These are phyloP conservation scores for Corvus cornix DNA, from an alignment of 2,113 vertebrate species.

Conservation along the genomic window DNA sequence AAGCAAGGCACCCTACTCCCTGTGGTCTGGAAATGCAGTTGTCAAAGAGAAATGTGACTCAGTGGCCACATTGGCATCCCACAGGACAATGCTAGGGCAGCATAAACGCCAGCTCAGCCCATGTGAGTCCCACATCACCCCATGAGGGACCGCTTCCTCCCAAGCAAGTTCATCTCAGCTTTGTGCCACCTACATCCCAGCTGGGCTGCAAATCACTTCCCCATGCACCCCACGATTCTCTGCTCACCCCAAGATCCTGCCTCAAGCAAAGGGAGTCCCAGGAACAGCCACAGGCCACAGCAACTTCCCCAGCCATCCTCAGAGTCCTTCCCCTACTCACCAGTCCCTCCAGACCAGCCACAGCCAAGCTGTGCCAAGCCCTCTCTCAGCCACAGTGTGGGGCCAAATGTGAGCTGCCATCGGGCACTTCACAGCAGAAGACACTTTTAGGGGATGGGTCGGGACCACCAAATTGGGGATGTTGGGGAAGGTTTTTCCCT, in stretches of 20 bases:
- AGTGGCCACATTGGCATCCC: rapidly evolving
- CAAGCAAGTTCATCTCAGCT: neutral
- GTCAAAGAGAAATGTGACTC: neutral
- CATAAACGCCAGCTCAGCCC: neutral
- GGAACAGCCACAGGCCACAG: neutral
- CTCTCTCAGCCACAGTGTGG: neutral
- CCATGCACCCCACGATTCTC: rapidly evolving
- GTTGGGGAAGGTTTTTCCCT: neutral
- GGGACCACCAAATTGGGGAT: neutral
- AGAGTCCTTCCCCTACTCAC: neutral
- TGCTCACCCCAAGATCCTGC: neutral
- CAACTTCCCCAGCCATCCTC: neutral
- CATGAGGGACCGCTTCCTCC: neutral
- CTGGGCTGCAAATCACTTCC: neutral
- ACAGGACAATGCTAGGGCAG: neutral
- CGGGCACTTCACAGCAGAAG: neutral
- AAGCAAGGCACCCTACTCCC: neutral
- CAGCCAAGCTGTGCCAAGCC: neutral
- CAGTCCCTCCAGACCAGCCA: neutral
- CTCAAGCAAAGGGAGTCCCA: neutral
- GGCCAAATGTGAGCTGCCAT: neutral
- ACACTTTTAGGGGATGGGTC: neutral
- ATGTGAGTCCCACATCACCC: neutral
- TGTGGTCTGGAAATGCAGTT: neutral
- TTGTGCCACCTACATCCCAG: neutral